Conservation (phyloP, 2,888 invertebrate genomes). For the Periphyllus acericola region DNA sequence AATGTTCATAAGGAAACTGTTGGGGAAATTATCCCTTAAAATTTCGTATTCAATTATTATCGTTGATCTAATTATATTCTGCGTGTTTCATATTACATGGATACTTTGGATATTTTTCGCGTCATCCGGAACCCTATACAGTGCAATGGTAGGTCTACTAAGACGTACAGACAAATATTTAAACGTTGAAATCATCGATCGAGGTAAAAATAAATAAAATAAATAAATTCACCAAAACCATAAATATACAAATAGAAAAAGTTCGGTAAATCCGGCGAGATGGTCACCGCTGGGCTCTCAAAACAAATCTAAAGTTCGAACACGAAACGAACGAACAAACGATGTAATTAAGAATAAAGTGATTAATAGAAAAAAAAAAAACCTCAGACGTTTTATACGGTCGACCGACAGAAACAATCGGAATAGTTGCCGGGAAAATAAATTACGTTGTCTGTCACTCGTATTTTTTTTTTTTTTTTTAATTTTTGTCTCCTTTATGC, state of each 20-base stretch:
- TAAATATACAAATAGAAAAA: not conserved
- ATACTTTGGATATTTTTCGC: too few relatives aligned
- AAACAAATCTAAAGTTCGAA: not conserved
- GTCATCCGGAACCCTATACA: too few relatives aligned
- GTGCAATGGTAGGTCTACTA: not conserved
- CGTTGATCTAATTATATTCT: too few relatives aligned
- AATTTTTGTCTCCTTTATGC: not conserved
- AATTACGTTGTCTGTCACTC: conserved; percentile 23
- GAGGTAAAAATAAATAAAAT: not conserved
- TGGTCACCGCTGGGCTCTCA: not conserved
- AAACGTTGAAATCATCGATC: not conserved
- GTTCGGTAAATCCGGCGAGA: not conserved
- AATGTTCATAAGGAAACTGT: too few relatives aligned
- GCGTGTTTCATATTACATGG: too few relatives aligned
- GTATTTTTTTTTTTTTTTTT: not conserved
- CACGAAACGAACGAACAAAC: not conserved
- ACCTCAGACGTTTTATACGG: not conserved
- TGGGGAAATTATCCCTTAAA: too few relatives aligned
- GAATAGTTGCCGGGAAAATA: conserved; percentile 1
- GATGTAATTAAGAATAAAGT: not conserved
- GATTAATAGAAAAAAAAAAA: not conserved
- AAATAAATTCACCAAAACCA: not conserved
- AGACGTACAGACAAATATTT: not conserved
- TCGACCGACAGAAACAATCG: conserved; percentile 21
- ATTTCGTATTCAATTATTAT: too few relatives aligned